Percentiles rank a stretch among this genome's conserved stretches.
These are phyloP conservation scores for human DNA, from an alignment of 2,113 vertebrate genomes.

Conservation along the genomic window GRCh38 chr12:113694501-113695000, in stretches of 20 bases:
- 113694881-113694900: fast-evolving
- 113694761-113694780: fast-evolving
- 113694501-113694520: fast-evolving
- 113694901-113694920: neutral
- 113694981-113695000: neutral
- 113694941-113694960: neutral
- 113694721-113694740: too few species aligned
- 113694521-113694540: neutral
- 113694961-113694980: neutral
- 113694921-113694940: neutral
- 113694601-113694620: neutral
- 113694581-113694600: neutral
- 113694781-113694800: neutral
- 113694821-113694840: fast-evolving
- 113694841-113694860: neutral
- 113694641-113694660: neutral
- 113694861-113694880: neutral
- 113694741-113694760: neutral
- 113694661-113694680: neutral
- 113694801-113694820: neutral
- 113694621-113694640: neutral
- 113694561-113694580: neutral
- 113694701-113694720: fast-evolving
- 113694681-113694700: neutral
- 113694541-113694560: neutral